Conservation (phyloP, 2,888 invertebrate species). For the Petrophora chlorosata region DNA sequence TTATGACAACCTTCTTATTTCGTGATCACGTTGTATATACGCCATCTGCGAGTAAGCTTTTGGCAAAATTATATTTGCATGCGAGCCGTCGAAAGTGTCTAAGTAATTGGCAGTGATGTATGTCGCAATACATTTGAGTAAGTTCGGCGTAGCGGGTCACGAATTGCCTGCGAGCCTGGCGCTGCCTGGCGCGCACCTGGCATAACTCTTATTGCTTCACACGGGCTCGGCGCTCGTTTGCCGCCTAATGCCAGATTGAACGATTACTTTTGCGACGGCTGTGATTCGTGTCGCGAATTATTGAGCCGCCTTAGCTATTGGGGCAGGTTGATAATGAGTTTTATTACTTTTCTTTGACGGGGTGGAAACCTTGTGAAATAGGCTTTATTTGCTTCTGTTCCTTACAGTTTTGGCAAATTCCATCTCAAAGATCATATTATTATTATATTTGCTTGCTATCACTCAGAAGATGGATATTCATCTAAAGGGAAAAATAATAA, state of each 20-base stretch:
- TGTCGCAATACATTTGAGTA: constrained; percentile 55
- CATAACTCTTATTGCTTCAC: constrained; percentile 50
- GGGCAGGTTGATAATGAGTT: constrained; percentile 1
- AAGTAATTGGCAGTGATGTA: constrained; percentile 39
- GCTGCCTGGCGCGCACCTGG: constrained; percentile 53
- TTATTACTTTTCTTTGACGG: constrained; percentile 10
- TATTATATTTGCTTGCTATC: too few relatives aligned
- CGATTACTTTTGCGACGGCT: constrained; percentile 31
- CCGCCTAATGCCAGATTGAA: constrained; percentile 31
- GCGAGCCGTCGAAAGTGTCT: constrained; percentile 22
- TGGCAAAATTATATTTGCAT: constrained; percentile 16
- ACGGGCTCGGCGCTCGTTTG: constrained; percentile 29
- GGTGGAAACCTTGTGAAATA: background rate
- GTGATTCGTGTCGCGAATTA: constrained; percentile 30
- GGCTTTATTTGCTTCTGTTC: background rate
- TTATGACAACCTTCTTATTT: too few relatives aligned
- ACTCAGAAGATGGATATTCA: too few relatives aligned
- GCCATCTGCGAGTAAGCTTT: background rate
- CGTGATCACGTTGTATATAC: too few relatives aligned
- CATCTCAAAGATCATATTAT: too few relatives aligned
- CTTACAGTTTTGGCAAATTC: too few relatives aligned
- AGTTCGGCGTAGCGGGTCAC: constrained; percentile 53
- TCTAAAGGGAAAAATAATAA: too few relatives aligned
- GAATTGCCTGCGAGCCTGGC: constrained; percentile 54
- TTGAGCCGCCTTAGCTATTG: constrained; percentile 14